Conservation (phyloP, 2,797 vertebrate species). For the Anguilla megastoma region DNA sequence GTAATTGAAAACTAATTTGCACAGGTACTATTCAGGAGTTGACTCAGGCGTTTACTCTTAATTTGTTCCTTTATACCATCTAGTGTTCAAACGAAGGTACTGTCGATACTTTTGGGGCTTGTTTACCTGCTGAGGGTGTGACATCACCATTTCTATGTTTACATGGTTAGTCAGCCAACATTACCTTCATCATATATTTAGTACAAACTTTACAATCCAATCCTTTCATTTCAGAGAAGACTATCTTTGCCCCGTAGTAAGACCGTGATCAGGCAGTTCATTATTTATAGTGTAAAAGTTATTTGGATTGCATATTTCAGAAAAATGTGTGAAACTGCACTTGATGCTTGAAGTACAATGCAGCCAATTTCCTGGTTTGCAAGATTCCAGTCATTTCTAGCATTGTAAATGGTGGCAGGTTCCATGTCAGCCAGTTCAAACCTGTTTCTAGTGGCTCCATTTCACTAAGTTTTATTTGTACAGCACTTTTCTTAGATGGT, state of each 20-base stretch:
- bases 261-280: not conserved
- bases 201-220: too few relatives aligned
- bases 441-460: too few relatives aligned
- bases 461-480: too few relatives aligned
- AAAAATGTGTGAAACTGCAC: too few relatives aligned
- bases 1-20: too few relatives aligned
- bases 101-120: not conserved
- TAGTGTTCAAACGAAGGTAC: not conserved
- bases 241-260: conserved; percentile 39
- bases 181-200: not conserved
- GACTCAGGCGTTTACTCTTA: not conserved
- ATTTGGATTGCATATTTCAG: not conserved
- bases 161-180: too few relatives aligned
- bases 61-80: not conserved
- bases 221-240: not conserved
- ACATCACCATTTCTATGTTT: too few relatives aligned
- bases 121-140: not conserved
- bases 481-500: too few relatives aligned
- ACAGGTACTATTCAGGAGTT: not conserved
- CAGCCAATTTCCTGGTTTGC: not conserved
- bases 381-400: not conserved
- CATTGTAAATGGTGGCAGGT: not conserved
- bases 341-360: too few relatives aligned
- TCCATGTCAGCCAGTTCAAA: not conserved
- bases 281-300: not conserved